These are phyloP conservation scores for Margaritifera margaritifera DNA, from an alignment of 2,888 invertebrate species.

Conservation along the genomic window DNA sequence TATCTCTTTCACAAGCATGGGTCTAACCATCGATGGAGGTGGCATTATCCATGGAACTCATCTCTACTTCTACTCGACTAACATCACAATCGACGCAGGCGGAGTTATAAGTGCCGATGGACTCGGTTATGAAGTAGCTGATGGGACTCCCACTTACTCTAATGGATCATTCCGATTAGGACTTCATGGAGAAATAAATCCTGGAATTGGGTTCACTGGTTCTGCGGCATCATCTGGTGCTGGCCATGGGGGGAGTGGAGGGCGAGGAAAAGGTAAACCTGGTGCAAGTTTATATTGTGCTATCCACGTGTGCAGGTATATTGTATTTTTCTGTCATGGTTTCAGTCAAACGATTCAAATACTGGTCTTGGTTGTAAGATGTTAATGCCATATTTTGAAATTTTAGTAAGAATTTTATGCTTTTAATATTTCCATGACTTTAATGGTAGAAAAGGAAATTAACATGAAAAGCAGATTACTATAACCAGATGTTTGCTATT, in stretches of 20 bases:
- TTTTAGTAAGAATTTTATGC: too few species aligned
- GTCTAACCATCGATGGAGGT: conserved; percentile 57
- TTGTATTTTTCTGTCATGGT: too few species aligned
- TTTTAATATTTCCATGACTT: too few species aligned
- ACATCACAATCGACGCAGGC: conserved; percentile 55
- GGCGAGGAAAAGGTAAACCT: conserved; percentile 40
- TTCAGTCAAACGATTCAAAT: too few species aligned
- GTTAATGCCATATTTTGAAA: too few species aligned
- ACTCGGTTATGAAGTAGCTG: conserved; percentile 46
- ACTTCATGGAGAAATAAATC: conserved; percentile 38
- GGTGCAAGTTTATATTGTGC: too few species aligned
- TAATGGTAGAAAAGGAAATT: too few species aligned
- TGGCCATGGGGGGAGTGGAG: conserved; percentile 61
- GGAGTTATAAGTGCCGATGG: conserved; percentile 52
- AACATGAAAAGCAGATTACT: too few species aligned
- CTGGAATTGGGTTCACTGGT: conserved; percentile 45
- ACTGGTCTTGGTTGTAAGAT: too few species aligned
- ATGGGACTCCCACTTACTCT: conserved; percentile 23
- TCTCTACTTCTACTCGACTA: conserved; percentile 46
- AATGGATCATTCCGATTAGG: conserved; percentile 3
- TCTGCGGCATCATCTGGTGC: conserved; percentile 45
- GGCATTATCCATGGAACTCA: conserved; percentile 54
- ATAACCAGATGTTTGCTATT: too few species aligned
- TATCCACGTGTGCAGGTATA: too few species aligned
- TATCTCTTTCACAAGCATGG: conserved; percentile 42